Percentiles rank a stretch among this genome's conserved stretches.
These are phyloP conservation scores for Myxocyprinus asiaticus DNA, from an alignment of 2,113 vertebrate species.

Conservation along the genomic window DNA sequence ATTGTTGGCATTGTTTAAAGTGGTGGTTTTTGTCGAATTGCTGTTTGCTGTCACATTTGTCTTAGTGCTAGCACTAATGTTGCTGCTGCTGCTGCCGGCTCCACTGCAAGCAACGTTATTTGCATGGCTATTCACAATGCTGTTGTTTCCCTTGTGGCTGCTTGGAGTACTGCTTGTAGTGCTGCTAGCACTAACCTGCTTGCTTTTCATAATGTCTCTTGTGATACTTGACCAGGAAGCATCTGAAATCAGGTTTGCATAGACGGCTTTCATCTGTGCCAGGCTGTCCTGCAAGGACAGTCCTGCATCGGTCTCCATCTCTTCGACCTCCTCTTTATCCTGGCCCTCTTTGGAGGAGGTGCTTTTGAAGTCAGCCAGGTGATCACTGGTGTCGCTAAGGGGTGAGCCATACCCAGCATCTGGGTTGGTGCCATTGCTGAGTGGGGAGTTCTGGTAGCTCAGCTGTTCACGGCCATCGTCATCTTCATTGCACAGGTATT, in stretches of 20 bases:
- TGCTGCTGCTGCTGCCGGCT: slow-evolving; percentile 65
- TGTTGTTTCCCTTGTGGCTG: slow-evolving; percentile 78
- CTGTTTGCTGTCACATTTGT: slow-evolving; percentile 68
- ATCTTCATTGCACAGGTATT: slow-evolving; percentile 88
- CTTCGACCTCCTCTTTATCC: slow-evolving; percentile 83
- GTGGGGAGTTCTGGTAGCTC: slow-evolving; percentile 94
- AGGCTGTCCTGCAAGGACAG: slow-evolving; percentile 94
- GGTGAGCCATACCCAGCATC: slow-evolving; percentile 95
- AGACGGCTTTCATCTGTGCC: slow-evolving; percentile 97
- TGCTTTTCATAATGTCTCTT: slow-evolving; percentile 89
- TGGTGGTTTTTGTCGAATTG: slow-evolving; percentile 44
- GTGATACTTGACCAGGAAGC: slow-evolving; percentile 95
- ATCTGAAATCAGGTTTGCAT: slow-evolving; percentile 95
- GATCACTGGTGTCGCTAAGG: slow-evolving; percentile 93
- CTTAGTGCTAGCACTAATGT: slow-evolving; percentile 59
- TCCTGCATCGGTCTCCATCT: slow-evolving; percentile 78
- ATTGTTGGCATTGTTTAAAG: slow-evolving; percentile 65
- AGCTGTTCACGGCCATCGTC: slow-evolving; percentile 84
- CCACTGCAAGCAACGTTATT: slow-evolving; percentile 68
- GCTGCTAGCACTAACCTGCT: slow-evolving; percentile 63
- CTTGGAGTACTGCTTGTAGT: slow-evolving; percentile 59
- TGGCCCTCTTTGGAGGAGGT: slow-evolving; percentile 81
- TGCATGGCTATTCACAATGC: slow-evolving; percentile 69
- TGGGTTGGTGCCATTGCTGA: slow-evolving; percentile 94
- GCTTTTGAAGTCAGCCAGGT: slow-evolving; percentile 86